Evolutionary conservation across 2,888 invertebrate species (phyloP), one percentile per base, ranked within the genome.

Genomic region (Altica lythri): DNA sequence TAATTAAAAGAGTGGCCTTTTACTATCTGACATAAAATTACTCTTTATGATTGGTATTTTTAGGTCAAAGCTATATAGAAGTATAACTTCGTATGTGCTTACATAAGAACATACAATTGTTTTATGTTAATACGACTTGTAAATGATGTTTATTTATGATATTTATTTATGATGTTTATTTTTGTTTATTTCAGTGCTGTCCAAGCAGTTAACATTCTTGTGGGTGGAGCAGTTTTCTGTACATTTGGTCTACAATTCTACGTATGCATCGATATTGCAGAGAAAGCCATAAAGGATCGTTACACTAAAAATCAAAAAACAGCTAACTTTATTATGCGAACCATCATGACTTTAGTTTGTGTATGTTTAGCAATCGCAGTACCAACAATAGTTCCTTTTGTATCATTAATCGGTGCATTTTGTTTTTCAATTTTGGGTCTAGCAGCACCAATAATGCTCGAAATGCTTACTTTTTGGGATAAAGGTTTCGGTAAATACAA

Each of bases 211-310:
- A 89, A 92, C 76, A 78, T 95, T 53, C 79, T 92, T 55, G 94
- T 97, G 70, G 91, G 88, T 2, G 73, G 94, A 37, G 93, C 95
- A 5, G 93, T 99, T 1, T 95, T 90, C 77, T 90, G 95, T 75
- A 94, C 96, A 0, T 98, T 95, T 73, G 95, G 94, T 4, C 84
- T 99, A 10, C 97, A 98, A 78, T 95, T 97, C 78, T 98, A 90
- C 78, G 97, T 99, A 10, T 95, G 96, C 74, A 82, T 96, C 51
- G 92, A 92, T 70, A 94, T 98, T 63, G 87, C 88, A 59, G 95
- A 95, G 93, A 90, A 88, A 67, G 81, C 81, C 45, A 79, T 96
- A 45, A 89, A 92, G 71, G 85, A 89, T 0, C 83, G 80, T 61
- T 72, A 63, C 63, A 49, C 60, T 2, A 86, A 86, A 69, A 82